Percentiles rank a stretch among this genome's conserved stretches.
phyloP scores from a whole-genome alignment of 1,140 invertebrate genomes.

The Papilio dardanus region DNA sequence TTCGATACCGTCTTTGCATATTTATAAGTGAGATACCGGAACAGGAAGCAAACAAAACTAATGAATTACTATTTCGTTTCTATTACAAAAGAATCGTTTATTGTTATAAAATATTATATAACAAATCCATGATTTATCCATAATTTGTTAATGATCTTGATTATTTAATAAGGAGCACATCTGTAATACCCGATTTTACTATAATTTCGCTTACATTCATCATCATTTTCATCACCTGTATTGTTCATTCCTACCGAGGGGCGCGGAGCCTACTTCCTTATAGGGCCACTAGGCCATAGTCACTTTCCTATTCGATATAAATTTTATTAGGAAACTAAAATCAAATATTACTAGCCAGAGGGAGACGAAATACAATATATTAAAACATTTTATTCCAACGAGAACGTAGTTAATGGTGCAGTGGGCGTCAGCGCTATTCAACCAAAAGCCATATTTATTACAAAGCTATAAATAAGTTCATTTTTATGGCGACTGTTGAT shows the following conservation, averaged over 20 bases:
- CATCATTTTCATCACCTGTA: too few species aligned
- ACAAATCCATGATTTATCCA: too few species aligned
- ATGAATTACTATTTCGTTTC: neutral
- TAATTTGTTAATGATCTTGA: too few species aligned
- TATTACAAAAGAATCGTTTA: neutral
- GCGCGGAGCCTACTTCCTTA: too few species aligned
- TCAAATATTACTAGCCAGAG: neutral
- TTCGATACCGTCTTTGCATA: neutral
- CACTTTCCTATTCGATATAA: too few species aligned
- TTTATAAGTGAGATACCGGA: neutral
- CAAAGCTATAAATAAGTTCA: slow-evolving; percentile 7
- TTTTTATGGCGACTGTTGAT: slow-evolving; percentile 19
- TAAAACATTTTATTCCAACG: neutral
- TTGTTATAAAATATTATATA: too few species aligned
- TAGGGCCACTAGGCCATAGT: too few species aligned
- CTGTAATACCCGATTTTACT: too few species aligned
- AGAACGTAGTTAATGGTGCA: neutral
- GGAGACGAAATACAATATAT: neutral
- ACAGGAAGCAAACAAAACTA: slow-evolving; percentile 1
- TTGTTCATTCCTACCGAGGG: too few species aligned
- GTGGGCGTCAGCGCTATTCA: slow-evolving; percentile 3
- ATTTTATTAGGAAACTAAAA: too few species aligned
- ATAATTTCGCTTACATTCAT: too few species aligned
- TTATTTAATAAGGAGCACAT: too few species aligned
- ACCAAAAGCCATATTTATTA: slow-evolving; percentile 11